Conservation (phyloP, 2,797 vertebrate genomes). For the Catamblyrhynchus diadema region DNA sequence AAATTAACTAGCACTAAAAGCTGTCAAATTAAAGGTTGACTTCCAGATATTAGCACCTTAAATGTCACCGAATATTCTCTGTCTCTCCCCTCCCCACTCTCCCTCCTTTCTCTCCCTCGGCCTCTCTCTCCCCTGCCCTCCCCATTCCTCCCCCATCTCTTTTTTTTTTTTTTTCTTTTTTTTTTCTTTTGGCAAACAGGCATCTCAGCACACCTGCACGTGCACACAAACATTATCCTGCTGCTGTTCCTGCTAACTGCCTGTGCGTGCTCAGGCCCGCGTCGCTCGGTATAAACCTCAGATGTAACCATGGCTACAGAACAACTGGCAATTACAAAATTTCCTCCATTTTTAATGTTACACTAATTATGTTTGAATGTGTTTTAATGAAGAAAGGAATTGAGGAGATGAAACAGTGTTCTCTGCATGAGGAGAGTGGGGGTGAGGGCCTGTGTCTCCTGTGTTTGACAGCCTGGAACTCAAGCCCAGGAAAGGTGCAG, state of each 20-base stretch:
- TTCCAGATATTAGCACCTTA: constrained; percentile 81
- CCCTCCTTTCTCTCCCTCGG: background rate
- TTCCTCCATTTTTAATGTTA: constrained; percentile 77
- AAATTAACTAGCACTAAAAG: constrained; percentile 83
- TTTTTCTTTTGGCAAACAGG: constrained; percentile 63
- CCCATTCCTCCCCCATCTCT: background rate
- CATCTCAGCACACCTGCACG: constrained; percentile 75
- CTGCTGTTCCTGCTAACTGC: constrained; percentile 78
- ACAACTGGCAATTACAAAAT: constrained; percentile 82
- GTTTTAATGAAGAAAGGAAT: constrained; percentile 69
- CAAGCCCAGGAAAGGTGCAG: background rate
- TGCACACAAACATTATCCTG: constrained; percentile 74
- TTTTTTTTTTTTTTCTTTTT: too few relatives aligned
- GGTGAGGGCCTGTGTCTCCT: background rate
- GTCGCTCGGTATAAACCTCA: constrained; percentile 78
- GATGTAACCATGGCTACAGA: constrained; percentile 83
- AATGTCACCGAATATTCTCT: constrained; percentile 77
- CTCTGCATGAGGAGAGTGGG: background rate
- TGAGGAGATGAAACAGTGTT: constrained; percentile 51
- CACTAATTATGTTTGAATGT: constrained; percentile 85
- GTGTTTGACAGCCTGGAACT: background rate
- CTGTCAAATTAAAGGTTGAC: constrained; percentile 85
- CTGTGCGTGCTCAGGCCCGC: constrained; percentile 79
- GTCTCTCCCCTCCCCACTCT: background rate
- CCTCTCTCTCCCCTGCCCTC: background rate